phyloP scores from a whole-genome alignment of 2,888 invertebrate species.

The Candidula unifasciata region DNA sequence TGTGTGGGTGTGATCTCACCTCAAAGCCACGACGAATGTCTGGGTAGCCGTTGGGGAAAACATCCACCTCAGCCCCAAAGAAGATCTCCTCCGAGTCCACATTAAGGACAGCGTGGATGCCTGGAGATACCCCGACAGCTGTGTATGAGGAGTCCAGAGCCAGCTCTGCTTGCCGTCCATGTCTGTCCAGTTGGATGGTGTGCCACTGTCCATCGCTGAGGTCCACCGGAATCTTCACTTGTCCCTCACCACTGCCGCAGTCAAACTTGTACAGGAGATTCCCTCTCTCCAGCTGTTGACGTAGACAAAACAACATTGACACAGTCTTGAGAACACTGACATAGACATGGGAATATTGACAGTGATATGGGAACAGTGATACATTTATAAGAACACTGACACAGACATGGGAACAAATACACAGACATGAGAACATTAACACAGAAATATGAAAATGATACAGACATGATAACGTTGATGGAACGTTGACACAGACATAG shows the following conservation, averaged over 20 bases:
- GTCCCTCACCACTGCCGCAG: conserved; percentile 92
- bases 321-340: too few species aligned
- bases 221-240: conserved; percentile 86
- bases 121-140: conserved; percentile 85
- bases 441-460: too few species aligned
- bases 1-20: conserved; percentile 11
- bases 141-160: conserved; percentile 87
- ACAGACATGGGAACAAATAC: too few species aligned
- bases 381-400: too few species aligned
- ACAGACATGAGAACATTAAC: neutral
- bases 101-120: conserved; percentile 89
- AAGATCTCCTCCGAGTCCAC: conserved; percentile 89
- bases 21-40: conserved; percentile 89
- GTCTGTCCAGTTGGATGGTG: conserved; percentile 85
- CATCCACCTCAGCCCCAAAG: conserved; percentile 87
- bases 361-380: too few species aligned
- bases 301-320: neutral
- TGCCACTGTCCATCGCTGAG: conserved; percentile 92
- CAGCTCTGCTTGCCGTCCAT: conserved; percentile 87
- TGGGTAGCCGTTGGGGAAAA: conserved; percentile 64
- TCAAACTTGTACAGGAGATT: conserved; percentile 93
- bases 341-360: too few species aligned
- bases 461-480: too few species aligned
- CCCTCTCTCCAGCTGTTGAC: conserved; percentile 85
- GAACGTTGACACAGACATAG: too few species aligned